phyloP scores from a whole-genome alignment of 2,113 vertebrate species.

The Atrichornis clamosus region DNA sequence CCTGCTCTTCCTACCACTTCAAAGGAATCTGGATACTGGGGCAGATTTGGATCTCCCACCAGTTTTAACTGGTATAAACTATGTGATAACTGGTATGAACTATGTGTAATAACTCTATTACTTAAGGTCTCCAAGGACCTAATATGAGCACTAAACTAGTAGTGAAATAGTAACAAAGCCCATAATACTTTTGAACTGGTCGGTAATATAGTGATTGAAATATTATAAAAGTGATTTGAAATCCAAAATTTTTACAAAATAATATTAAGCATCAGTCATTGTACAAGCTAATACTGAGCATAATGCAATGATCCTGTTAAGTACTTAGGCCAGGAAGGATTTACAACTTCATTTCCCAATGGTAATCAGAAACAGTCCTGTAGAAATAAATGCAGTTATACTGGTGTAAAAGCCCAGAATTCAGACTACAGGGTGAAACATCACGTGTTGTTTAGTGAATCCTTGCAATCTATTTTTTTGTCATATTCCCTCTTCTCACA shows the following conservation, averaged over 20 bases:
- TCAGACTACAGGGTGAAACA: not conserved
- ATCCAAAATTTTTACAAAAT: not conserved
- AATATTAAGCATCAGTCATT: not conserved
- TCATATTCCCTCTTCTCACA: slow-evolving; percentile 16
- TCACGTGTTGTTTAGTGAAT: not conserved
- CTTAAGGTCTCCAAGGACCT: not conserved
- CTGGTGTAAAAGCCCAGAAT: not conserved
- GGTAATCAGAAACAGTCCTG: slow-evolving; percentile 4
- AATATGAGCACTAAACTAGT: not conserved
- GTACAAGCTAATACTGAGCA: not conserved
- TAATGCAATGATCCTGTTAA: not conserved
- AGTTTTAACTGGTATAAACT: not conserved
- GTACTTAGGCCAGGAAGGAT: not conserved
- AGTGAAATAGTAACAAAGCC: not conserved
- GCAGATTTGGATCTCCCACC: slow-evolving; percentile 15
- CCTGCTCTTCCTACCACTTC: slow-evolving; percentile 9
- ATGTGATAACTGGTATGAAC: not conserved
- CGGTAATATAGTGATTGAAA: not conserved
- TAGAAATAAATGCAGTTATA: not conserved
- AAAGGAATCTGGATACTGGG: not conserved
- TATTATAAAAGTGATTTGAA: not conserved
- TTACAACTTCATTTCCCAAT: not conserved
- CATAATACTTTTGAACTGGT: not conserved
- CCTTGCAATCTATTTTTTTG: not conserved
- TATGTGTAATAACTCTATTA: not conserved